phyloP scores from a whole-genome alignment of 2,113 vertebrate genomes.

The Lucifuga dentata region DNA sequence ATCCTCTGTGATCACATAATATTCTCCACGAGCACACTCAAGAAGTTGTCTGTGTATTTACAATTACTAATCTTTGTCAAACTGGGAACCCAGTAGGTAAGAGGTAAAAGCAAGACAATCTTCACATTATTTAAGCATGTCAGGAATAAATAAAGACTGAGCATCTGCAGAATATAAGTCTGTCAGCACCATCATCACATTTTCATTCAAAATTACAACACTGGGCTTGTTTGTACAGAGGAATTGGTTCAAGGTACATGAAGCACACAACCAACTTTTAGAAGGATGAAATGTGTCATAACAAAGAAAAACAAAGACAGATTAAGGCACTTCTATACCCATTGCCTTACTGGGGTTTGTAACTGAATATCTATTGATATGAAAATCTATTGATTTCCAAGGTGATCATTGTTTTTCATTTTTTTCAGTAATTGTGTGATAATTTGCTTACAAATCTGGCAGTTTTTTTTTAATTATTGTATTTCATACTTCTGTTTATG shows the following conservation, averaged over 20 bases:
- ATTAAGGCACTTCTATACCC: neutral
- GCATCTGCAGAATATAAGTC: slow-evolving; percentile 52
- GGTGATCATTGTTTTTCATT: neutral
- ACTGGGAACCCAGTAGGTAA: neutral
- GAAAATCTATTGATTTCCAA: neutral
- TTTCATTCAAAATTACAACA: slow-evolving; percentile 64
- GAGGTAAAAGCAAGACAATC: slow-evolving; percentile 32
- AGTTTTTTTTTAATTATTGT: neutral
- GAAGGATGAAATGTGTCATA: slow-evolving; percentile 34
- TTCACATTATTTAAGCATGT: slow-evolving; percentile 9
- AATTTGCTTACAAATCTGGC: slow-evolving; percentile 7
- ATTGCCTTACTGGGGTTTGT: neutral
- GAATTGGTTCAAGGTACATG: slow-evolving; percentile 59
- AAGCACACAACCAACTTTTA: slow-evolving; percentile 29
- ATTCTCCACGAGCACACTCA: slow-evolving; percentile 14
- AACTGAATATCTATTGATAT: neutral
- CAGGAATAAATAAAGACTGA: slow-evolving; percentile 31
- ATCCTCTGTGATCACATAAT: slow-evolving; percentile 30
- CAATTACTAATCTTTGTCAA: slow-evolving; percentile 19
- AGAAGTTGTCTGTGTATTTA: slow-evolving; percentile 6
- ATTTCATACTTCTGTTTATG: slow-evolving; percentile 23
- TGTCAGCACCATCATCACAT: slow-evolving; percentile 42
- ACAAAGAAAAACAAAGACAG: slow-evolving; percentile 34
- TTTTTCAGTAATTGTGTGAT: neutral
- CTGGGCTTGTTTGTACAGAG: slow-evolving; percentile 11